phyloP scores from a whole-genome alignment of 64 coral and sea anemone species.

The Pachyseris speciosa region DNA sequence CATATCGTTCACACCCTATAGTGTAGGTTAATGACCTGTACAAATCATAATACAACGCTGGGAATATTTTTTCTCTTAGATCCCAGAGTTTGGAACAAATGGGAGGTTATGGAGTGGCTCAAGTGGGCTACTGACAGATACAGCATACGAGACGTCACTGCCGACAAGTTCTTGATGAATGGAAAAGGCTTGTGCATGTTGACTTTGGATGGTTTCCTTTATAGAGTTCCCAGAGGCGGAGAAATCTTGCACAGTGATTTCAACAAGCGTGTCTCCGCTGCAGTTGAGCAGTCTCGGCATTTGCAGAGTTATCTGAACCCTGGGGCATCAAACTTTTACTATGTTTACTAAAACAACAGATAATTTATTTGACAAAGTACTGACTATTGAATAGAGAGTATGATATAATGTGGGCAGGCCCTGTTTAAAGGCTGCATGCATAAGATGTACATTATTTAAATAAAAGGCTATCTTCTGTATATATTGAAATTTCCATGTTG shows the following conservation, averaged over 20 bases:
- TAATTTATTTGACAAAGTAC: conserved; percentile 71
- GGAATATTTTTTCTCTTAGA: conserved; percentile 10
- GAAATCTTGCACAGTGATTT: conserved; percentile 88
- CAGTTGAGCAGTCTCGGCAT: conserved; percentile 69
- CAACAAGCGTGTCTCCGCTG: conserved; percentile 72
- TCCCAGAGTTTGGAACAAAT: conserved; percentile 90
- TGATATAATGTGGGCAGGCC: conserved; percentile 29
- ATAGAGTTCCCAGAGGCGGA: conserved; percentile 88
- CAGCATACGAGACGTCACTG: conserved; percentile 75
- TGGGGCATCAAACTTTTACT: conserved; percentile 86
- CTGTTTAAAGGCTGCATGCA: conserved; percentile 44
- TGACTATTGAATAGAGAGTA: conserved; percentile 69
- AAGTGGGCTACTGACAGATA: conserved; percentile 96
- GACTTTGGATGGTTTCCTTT: conserved; percentile 79
- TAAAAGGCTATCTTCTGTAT: conserved; percentile 51
- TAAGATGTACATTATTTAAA: conserved; percentile 92
- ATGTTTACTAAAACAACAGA: conserved; percentile 70
- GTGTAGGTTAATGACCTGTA: no score
- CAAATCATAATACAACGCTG: no score
- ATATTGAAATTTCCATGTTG: conserved; percentile 61
- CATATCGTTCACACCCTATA: no score
- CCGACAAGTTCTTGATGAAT: conserved; percentile 98
- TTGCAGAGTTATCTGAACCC: conserved; percentile 77
- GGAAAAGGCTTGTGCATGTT: conserved; percentile 98
- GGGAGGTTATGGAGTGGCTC: conserved; percentile 97